A percentile compares a stretch with the other conserved stretches of the same genome.
These are phyloP conservation scores for Podarcis muralis DNA, from an alignment of 2,113 vertebrate genomes.

Conservation along the genomic window DNA sequence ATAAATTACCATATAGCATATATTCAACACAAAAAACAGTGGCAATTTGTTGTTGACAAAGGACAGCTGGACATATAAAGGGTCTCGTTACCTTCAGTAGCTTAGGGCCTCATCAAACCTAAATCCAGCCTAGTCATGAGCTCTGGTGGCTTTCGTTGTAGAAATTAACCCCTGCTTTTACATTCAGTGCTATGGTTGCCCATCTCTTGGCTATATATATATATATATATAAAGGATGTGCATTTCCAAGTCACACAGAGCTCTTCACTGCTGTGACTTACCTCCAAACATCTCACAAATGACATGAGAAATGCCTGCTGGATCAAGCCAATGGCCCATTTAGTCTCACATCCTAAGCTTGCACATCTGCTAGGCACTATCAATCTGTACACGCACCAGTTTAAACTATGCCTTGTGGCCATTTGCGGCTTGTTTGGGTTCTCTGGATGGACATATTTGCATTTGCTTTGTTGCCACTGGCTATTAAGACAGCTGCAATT, in stretches of 20 bases:
- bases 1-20: too few relatives aligned
- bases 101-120: too few relatives aligned
- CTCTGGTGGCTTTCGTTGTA: neutral
- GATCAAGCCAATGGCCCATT: neutral
- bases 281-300: too few relatives aligned
- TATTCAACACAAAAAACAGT: too few relatives aligned
- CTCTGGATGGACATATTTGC: neutral
- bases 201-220: too few relatives aligned
- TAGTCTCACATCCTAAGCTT: neutral
- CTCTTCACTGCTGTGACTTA: neutral
- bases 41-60: too few relatives aligned
- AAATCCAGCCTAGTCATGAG: neutral
- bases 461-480: neutral
- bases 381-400: neutral
- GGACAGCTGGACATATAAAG: too few relatives aligned
- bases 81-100: too few relatives aligned
- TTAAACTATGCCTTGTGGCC: neutral
- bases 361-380: neutral
- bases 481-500: neutral
- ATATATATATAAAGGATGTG: too few relatives aligned
- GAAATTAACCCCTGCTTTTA: neutral
- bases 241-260: neutral
- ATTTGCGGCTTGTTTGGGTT: neutral
- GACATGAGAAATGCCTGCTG: neutral
- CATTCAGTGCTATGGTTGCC: neutral